Percentiles rank a stretch among this genome's conserved stretches.
Evolutionary conservation across 2,113 vertebrate genomes (phyloP).

Genomic region (Typhlomys cinereus): DNA sequence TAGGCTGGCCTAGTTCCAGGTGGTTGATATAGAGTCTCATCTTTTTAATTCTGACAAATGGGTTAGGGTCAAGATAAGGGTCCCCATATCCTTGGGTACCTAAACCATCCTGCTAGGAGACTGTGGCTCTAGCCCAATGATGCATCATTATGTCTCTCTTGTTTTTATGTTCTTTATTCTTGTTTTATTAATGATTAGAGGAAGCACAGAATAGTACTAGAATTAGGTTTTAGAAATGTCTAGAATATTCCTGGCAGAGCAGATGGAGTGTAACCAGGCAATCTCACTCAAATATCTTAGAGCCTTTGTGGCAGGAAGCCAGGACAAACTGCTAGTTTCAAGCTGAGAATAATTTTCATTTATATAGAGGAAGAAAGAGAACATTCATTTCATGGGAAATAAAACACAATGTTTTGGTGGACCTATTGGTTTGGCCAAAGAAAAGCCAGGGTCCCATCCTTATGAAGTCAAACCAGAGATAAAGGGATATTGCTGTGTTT

Average conservation of each 20-base stretch:
- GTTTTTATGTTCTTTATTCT: not conserved
- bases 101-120: not conserved
- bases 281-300: not conserved
- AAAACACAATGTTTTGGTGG: not conserved
- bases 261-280: not conserved
- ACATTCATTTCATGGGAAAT: not conserved
- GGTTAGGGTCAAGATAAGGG: not conserved
- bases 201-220: not conserved
- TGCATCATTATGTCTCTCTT: not conserved
- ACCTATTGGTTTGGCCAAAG: not conserved
- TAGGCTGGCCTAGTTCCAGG: no score
- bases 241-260: not conserved
- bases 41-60: no score
- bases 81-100: not conserved
- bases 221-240: not conserved
- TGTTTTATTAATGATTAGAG: not conserved
- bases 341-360: not conserved
- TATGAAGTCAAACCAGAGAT: not conserved
- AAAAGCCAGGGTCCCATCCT: accelerated
- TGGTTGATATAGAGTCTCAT: no score
- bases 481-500: no score
- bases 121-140: not conserved
- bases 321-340: not conserved
- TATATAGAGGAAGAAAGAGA: not conserved
- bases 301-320: not conserved